Evolutionary conservation across 2,797 vertebrate species (phyloP), one percentile per base, ranked within the genome.

Genomic region (Threskiornis aethiopicus): DNA sequence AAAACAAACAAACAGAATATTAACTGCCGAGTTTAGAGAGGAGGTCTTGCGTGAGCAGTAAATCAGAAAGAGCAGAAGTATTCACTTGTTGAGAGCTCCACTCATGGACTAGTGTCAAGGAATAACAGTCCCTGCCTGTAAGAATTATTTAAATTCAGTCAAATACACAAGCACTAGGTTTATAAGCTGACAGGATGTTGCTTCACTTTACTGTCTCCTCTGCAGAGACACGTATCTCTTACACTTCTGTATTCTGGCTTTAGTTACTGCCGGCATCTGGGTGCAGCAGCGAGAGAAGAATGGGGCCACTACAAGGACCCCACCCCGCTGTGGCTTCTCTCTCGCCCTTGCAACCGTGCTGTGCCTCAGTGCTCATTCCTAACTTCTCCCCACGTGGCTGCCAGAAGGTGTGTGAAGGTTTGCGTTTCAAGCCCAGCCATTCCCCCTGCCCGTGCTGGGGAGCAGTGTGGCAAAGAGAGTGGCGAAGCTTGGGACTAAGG

Each of bases 1-100:
- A 52, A 89, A 88, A 84, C 52, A 90, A 81, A 57, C 57, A 93
- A 72, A 85, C 28, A 77, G 70, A 65, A 42, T 73, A 70, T 84
- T 93, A 79, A 61, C 67, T 73, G 41, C 76, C 5, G 9, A 51
- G 73, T 82, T 91, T 72, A 73, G 70, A 82, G 44, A 79, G 52
- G 72, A 76, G 71, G 52, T 78, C 64, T 69, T 70, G 46, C 5
- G 7, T n/a, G 14, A 33, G n/a, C 19, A 67, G 41, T 77, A 84
- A 92, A 94, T 87, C 59, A 84, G 54, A 71, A 91, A 70, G 11
- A 76, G 25, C 33, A 58, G 49, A 46, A 80, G 31, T 42, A 76
- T 83, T 90, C 25, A 13, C 42, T 86, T 79, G 47, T 29, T 64
- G 75, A 82, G 67, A 95, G 49, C 10, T 83, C 93, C 35, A 33